Base-by-base conservation (phyloP, 2,888 invertebrate species). In the Neoaliturus tenellus region DNA sequence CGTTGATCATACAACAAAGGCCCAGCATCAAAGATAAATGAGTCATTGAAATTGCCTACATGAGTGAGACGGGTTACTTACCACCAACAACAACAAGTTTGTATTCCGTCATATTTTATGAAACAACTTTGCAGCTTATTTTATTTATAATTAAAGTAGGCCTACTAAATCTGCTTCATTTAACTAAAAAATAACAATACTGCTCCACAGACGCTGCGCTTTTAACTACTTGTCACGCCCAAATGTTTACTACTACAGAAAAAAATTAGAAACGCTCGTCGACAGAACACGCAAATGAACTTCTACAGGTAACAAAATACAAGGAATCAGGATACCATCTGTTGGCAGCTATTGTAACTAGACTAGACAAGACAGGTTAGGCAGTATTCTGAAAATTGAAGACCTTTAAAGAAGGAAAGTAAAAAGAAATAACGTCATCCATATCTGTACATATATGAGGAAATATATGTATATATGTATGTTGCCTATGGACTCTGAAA, bases 61-160 rank as follows among this genome's bases (percentile, higher is more conserved):
- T 62, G 12, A 28, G 4, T 20, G 51, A 48, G 23, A 5, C 14
- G n/a, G 28, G 48, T 33, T 51, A 81, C 86, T 85, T 85, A 87
- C 87, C 87, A 84, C 92, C 92, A 85, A 93, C 92, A 84, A 93
- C 92, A 82, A 93, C 93, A 87, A 93, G 89, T 89, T 93, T 93
- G 89, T 92, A 93, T 89, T 93, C 93, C 87, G 92, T 92, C 93
- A 93, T 93, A 20, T 81, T 85, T 81, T 44, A 39, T 20, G 12
- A 48, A 71, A 51, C 41, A n/a, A 78, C 55, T 81, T 62, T 20
- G 33, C 62, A n/a, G 48, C 25, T 78, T 78, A 39, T 39, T 55
- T 23, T 35, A 75, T 62, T 31, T 10, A 25, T 20, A 55, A 41
- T 78, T 35, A 31, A 69, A 69, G 48, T 71, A n/a, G n/a, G n/a